Evolutionary conservation across 2,888 invertebrate species (phyloP).

Genomic region (Uloborus plumipes): DNA sequence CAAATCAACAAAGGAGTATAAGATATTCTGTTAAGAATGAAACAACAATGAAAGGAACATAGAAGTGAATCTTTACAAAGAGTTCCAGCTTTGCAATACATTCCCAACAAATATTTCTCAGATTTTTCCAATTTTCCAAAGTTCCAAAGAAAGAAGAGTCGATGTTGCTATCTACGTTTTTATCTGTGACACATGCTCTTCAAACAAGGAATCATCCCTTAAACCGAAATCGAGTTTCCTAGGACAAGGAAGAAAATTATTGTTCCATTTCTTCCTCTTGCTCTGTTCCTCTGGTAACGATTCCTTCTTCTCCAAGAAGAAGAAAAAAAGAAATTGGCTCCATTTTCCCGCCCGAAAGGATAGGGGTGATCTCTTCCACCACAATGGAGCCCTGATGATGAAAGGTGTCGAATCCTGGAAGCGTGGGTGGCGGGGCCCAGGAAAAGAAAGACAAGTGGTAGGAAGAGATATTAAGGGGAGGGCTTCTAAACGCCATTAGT

Average conservation of each 20-base stretch:
- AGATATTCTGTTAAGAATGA: too few relatives aligned
- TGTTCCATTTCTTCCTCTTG: constrained; percentile 18
- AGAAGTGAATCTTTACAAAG: too few relatives aligned
- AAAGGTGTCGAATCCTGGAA: constrained; percentile 47
- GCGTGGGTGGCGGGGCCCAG: constrained; percentile 4
- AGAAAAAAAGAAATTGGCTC: constrained; percentile 25
- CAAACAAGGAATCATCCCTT: too few relatives aligned
- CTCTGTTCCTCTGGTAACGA: not conserved
- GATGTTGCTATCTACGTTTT: too few relatives aligned
- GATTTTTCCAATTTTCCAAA: too few relatives aligned
- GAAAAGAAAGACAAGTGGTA: constrained; percentile 17
- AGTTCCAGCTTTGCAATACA: too few relatives aligned
- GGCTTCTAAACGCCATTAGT: constrained; percentile 54
- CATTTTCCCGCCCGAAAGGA: constrained; percentile 36
- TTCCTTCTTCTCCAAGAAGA: constrained; percentile 7
- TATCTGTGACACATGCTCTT: too few relatives aligned
- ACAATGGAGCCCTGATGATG: constrained; percentile 48
- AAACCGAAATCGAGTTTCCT: too few relatives aligned
- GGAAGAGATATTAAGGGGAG: constrained; percentile 26
- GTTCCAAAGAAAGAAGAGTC: too few relatives aligned
- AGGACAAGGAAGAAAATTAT: constrained; percentile 11
- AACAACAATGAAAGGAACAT: too few relatives aligned
- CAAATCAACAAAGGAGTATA: too few relatives aligned
- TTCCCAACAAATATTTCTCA: too few relatives aligned
- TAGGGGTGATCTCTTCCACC: constrained; percentile 36